Conservation (phyloP, 1,140 invertebrate species). For the Marisa cornuarietis region DNA sequence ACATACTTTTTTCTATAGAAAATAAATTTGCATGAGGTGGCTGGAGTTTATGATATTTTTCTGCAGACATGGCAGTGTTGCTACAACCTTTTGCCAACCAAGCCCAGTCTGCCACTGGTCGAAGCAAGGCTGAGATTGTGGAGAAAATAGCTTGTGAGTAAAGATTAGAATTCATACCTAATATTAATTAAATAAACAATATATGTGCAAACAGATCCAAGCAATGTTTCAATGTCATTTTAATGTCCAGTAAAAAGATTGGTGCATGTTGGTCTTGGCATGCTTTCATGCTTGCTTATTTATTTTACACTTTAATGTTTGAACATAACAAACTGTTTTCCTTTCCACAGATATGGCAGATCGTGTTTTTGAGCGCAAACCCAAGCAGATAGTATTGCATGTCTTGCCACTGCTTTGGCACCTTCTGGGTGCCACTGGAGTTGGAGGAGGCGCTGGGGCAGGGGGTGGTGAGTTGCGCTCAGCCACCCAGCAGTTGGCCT, state of each 20-base stretch:
- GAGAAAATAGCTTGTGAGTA: conserved; percentile 62
- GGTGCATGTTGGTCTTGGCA: no score
- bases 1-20: no score
- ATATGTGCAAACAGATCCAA: no score
- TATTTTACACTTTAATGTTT: not conserved
- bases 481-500: conserved; percentile 53
- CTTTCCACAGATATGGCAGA: conserved; percentile 57
- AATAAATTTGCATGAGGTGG: no score
- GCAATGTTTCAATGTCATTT: no score
- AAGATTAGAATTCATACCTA: not conserved
- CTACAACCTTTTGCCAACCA: conserved; percentile 62
- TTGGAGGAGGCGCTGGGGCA: conserved; percentile 52
- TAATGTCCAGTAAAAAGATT: no score
- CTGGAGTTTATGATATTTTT: conserved; percentile 17
- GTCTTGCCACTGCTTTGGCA: conserved; percentile 63
- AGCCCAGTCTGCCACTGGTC: conserved; percentile 55
- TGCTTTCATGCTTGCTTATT: not conserved
- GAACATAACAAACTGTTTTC: conserved; percentile 6
- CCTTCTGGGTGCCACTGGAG: conserved; percentile 55
- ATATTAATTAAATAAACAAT: no score
- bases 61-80: conserved; percentile 57
- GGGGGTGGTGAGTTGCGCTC: conserved; percentile 53
- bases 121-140: conserved; percentile 63
- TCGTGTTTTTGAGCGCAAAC: conserved; percentile 59
- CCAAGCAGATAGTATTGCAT: conserved; percentile 62